phyloP scores from a whole-genome alignment of 2,797 vertebrate species.

The Pipistrellus kuhlii region DNA sequence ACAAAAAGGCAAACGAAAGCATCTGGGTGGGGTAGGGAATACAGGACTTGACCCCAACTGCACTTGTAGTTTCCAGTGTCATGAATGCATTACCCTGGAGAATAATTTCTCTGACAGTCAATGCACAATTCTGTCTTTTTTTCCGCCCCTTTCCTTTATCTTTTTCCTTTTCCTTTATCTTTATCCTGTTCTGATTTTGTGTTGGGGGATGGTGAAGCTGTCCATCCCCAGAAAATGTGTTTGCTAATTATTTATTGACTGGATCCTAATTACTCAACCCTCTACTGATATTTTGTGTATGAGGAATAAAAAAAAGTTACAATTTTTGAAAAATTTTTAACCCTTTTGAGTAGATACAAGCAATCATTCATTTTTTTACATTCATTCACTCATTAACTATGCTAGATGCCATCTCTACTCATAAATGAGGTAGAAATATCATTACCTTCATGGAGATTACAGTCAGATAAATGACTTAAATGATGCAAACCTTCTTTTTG shows the following conservation, averaged over 20 bases:
- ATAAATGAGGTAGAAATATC: not conserved
- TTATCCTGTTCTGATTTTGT: not conserved
- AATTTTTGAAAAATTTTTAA: not conserved
- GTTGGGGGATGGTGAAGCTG: not conserved
- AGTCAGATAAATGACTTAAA: not conserved
- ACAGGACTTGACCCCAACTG: not conserved
- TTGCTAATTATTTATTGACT: not conserved
- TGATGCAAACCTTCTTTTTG: not conserved
- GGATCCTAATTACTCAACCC: not conserved
- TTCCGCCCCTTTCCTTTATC: too few species aligned
- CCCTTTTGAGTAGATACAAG: constrained; percentile 4
- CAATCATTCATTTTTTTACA: not conserved
- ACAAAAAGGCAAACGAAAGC: not conserved
- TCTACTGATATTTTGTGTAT: not conserved
- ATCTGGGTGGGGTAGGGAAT: not conserved
- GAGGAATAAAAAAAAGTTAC: constrained; percentile 24
- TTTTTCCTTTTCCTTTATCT: not conserved
- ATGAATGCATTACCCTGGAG: not conserved
- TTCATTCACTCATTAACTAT: not conserved
- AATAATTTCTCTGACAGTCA: constrained; percentile 8
- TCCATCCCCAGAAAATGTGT: not conserved
- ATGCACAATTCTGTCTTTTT: not conserved
- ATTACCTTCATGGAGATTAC: not conserved
- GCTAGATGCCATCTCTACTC: not conserved
- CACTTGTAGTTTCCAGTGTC: not conserved